These are phyloP conservation scores for Dromiciops gliroides DNA, from an alignment of 2,113 vertebrate genomes.

Conservation along the genomic window DNA sequence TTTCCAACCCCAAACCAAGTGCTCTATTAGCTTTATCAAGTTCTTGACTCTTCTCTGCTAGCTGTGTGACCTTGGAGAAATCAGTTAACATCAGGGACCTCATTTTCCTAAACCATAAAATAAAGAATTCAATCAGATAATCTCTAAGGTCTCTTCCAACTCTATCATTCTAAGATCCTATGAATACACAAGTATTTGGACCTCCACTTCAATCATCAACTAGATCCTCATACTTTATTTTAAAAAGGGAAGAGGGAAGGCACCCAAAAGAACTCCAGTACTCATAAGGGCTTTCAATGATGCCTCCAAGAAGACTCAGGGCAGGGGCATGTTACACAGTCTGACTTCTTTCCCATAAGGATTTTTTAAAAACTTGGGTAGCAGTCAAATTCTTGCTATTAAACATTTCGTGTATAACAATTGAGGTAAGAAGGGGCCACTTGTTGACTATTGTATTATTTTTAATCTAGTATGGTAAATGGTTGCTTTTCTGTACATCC, in stretches of 20 bases:
- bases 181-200: background rate
- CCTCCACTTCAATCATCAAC: background rate
- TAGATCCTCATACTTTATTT: background rate
- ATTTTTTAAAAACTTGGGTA: background rate
- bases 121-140: background rate
- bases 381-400: background rate
- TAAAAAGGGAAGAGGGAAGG: background rate
- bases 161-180: background rate
- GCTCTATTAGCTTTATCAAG: background rate
- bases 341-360: background rate
- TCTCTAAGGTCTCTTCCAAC: background rate
- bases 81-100: background rate
- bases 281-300: background rate
- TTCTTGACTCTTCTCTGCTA: background rate
- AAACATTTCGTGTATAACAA: background rate
- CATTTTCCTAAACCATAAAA: background rate
- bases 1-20: background rate
- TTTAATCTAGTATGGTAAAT: background rate
- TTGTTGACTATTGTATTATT: background rate
- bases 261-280: background rate
- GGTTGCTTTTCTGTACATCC: background rate
- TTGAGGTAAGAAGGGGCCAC: background rate
- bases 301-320: background rate
- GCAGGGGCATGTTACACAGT: background rate
- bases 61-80: background rate